Evolutionary conservation across 2,888 invertebrate species (phyloP).

Genomic region (Drosophila picticornis): DNA sequence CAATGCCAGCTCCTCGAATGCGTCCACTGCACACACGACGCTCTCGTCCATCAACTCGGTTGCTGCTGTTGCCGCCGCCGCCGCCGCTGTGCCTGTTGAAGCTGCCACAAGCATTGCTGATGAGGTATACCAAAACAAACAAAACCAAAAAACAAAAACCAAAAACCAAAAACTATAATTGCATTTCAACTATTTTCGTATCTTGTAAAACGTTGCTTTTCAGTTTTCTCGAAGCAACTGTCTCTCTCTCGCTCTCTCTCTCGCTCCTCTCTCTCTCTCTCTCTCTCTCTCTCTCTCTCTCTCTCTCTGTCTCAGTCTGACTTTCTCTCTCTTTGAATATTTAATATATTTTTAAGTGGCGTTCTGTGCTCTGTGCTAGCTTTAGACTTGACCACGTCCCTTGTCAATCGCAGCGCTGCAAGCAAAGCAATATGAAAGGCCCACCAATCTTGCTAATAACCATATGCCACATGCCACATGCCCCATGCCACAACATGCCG

Average conservation of each 20-base stretch:
- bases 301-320: neutral
- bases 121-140: constrained; percentile 52
- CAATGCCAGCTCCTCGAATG: constrained; percentile 74
- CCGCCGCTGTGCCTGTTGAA: constrained; percentile 8
- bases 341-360: neutral
- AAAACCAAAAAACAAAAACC: neutral
- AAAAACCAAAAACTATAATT: constrained; percentile 18
- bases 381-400: constrained; percentile 39
- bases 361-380: constrained; percentile 31
- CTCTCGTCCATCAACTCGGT: constrained; percentile 40
- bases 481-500: neutral
- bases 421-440: constrained; percentile 16
- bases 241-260: neutral
- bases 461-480: constrained; percentile 8
- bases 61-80: constrained; percentile 11
- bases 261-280: neutral
- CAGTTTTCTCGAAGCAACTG: constrained; percentile 3
- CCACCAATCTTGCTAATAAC: constrained; percentile 3
- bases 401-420: constrained; percentile 21
- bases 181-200: constrained; percentile 7
- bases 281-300: neutral
- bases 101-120: constrained; percentile 47
- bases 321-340: constrained; percentile 1
- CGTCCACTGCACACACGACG: constrained; percentile 73
- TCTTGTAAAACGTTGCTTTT: constrained; percentile 15